Conservation (phyloP, 1,140 invertebrate genomes). For the Hypothenemus hampei region DNA sequence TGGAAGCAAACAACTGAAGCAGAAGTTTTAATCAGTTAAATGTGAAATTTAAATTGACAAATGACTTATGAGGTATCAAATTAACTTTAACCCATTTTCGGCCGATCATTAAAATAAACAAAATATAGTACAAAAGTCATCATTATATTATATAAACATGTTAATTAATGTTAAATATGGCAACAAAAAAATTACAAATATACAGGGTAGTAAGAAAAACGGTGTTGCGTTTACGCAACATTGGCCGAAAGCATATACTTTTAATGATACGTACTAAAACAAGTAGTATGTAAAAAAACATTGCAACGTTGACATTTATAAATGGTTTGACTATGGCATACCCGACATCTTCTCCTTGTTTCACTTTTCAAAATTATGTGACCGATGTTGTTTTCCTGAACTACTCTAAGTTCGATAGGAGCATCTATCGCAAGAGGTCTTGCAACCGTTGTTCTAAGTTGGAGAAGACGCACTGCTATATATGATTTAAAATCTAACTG, state of each 20-base stretch:
- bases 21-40: too few species aligned
- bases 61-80: too few species aligned
- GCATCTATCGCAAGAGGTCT: conserved; percentile 1
- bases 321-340: conserved; percentile 18
- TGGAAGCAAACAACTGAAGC: too few species aligned
- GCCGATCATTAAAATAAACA: too few species aligned
- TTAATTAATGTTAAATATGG: too few species aligned
- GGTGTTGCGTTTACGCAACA: conserved; percentile 1
- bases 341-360: conserved; percentile 13
- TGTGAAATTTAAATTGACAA: too few species aligned
- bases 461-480: conserved; percentile 19
- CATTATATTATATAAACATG: too few species aligned
- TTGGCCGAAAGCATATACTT: neutral
- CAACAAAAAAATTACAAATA: conserved; percentile 5
- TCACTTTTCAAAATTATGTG: conserved; percentile 11
- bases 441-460: conserved; percentile 11
- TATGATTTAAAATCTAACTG: conserved; percentile 31
- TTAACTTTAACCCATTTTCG: too few species aligned
- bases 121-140: too few species aligned
- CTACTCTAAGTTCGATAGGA: conserved; percentile 11
- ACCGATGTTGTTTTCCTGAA: conserved; percentile 3
- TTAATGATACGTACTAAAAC: conserved; percentile 9
- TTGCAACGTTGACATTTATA: conserved; percentile 6
- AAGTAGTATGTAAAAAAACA: conserved; percentile 8
- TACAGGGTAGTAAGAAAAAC: neutral